Conservation (phyloP, 1,140 invertebrate genomes). For the Onthophagus taurus region DNA sequence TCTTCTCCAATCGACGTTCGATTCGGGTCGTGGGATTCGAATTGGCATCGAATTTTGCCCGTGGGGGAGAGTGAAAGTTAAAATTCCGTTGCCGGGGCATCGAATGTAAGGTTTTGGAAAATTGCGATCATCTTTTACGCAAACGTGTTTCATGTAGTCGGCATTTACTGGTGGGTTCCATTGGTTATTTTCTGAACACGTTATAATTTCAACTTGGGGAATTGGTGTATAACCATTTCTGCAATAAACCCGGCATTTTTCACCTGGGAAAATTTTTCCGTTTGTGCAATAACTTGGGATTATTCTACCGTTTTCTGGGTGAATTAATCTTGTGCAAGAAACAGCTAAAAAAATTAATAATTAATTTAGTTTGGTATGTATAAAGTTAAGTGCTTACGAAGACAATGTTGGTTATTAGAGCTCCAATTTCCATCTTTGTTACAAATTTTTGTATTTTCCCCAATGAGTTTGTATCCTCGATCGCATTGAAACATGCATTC, state of each 20-base stretch:
- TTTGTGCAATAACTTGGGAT: slow-evolving; percentile 38
- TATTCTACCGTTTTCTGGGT: slow-evolving; percentile 39
- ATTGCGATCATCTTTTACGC: slow-evolving; percentile 24
- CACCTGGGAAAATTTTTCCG: slow-evolving; percentile 35
- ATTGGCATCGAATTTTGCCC: slow-evolving; percentile 45
- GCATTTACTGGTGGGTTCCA: slow-evolving; percentile 28
- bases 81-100: slow-evolving; percentile 46
- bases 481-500: slow-evolving; percentile 49
- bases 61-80: slow-evolving; percentile 46
- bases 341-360: slow-evolving; percentile 24
- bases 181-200: slow-evolving; percentile 27
- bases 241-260: slow-evolving; percentile 39
- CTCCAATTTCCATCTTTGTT: slow-evolving; percentile 44
- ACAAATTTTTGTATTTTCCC: slow-evolving; percentile 42
- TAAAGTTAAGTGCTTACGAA: slow-evolving; percentile 42
- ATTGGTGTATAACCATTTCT: slow-evolving; percentile 33
- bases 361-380: no score
- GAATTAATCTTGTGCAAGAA: slow-evolving; percentile 36
- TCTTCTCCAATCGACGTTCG: slow-evolving; percentile 56
- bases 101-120: slow-evolving; percentile 48
- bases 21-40: slow-evolving; percentile 51
- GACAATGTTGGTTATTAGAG: slow-evolving; percentile 39
- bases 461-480: slow-evolving; percentile 42
- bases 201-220: slow-evolving; percentile 12
- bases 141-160: slow-evolving; percentile 15